phyloP scores from a whole-genome alignment of 2,888 invertebrate species.

The Stenotaenia linearis region DNA sequence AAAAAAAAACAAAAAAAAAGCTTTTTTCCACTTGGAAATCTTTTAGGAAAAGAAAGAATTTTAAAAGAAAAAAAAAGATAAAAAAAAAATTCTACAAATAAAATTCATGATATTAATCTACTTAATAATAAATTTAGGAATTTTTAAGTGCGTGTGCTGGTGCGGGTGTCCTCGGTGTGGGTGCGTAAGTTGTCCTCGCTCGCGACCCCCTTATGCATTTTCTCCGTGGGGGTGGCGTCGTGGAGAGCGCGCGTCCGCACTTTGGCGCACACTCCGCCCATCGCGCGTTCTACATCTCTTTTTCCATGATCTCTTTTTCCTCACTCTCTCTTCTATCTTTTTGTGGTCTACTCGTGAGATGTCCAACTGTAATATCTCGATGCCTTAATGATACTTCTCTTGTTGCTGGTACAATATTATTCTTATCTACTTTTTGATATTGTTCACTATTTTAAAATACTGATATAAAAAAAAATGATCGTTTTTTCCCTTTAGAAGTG shows the following conservation, averaged over 20 bases:
- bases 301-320: slow-evolving; percentile 19
- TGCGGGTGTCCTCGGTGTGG: not conserved
- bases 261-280: not conserved
- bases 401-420: slow-evolving; percentile 32
- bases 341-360: slow-evolving; percentile 32
- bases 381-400: slow-evolving; percentile 30
- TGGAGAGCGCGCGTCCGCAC: slow-evolving; percentile 22
- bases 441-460: slow-evolving; percentile 33
- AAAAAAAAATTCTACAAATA: slow-evolving; percentile 13
- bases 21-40: slow-evolving; percentile 29
- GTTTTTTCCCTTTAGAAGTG: slow-evolving; percentile 29
- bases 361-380: slow-evolving; percentile 14
- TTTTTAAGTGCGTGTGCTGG: slow-evolving; percentile 18
- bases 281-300: slow-evolving; percentile 13
- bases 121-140: slow-evolving; percentile 26
- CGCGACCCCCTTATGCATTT: slow-evolving; percentile 16
- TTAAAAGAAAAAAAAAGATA: not conserved
- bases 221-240: slow-evolving; percentile 27
- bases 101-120: slow-evolving; percentile 21
- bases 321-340: slow-evolving; percentile 26
- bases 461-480: slow-evolving; percentile 24
- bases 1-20: slow-evolving; percentile 8
- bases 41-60: slow-evolving; percentile 27
- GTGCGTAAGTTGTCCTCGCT: not conserved
- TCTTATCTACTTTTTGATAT: slow-evolving; percentile 34